Base-by-base conservation (phyloP, 2,113 vertebrate genomes). In the Neogale vison region DNA sequence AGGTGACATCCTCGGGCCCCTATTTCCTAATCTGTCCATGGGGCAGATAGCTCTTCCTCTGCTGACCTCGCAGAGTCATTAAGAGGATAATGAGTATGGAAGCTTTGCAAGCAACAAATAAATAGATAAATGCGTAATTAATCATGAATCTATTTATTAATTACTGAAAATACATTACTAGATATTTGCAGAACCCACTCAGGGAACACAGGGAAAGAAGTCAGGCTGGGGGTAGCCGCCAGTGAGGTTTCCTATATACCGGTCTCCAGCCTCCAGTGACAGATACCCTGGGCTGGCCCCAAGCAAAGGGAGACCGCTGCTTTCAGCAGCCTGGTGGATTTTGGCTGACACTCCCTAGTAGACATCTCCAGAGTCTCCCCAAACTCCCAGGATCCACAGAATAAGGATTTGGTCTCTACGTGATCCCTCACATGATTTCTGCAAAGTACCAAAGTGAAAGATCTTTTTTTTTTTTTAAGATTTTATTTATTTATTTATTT, bases 151-250 rank as follows among this genome's bases (percentile, higher is more conserved):
- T 29, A 93, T 95, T 93, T 39, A 91, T 94, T 97, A 90, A 93
- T 93, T 95, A 96, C 90, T 88, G 59, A 93, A 89, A 96, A 91
- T 4, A 93, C 39, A 80, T 94, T 89, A 76, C 29, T 31, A 95
- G 34, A 65, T 95, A 84, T 81, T 91, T 95, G 26, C 39, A 95
- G 92, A 95, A 76, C 4, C 12, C 52, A 72, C 82, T 90, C 18
- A 59, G 47, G 74, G 50, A 63, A 95, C 76, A 74, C 11, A 0
- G 10, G 31, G 18, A 71, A 52, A 61, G 34, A 50, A 74, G 42
- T 82, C 3, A 14, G 61, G 23, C 42, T 89, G 18, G 20, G 13
- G 93, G 11, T 18, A 81, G 9, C 39, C 77, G 9, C n/a, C 59
- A 24, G 3, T 1, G 10, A 69, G 9, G 4, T 42, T 93, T 74